phyloP scores from a whole-genome alignment of 2,888 invertebrate genomes.

The Lobophora halterata region DNA sequence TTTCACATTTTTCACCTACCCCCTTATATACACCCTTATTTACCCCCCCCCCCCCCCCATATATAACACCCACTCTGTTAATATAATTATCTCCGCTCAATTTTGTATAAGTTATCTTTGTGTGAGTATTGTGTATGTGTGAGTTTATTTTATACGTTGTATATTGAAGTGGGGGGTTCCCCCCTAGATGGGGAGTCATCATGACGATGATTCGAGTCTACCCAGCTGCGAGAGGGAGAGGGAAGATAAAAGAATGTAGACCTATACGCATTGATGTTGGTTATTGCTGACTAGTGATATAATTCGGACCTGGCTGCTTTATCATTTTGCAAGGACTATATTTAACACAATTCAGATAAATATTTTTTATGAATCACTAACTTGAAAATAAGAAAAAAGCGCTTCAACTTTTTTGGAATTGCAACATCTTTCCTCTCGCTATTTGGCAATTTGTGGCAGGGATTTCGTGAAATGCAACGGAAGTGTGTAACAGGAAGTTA shows the following conservation, averaged over 20 bases:
- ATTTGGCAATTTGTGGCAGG: too few species aligned
- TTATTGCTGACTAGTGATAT: conserved; percentile 56
- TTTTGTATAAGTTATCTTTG: conserved; percentile 62
- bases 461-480: too few species aligned
- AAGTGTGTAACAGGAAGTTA: too few species aligned
- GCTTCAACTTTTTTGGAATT: too few species aligned
- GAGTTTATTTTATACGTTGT: conserved; percentile 69
- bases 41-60: conserved; percentile 34
- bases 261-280: conserved; percentile 37
- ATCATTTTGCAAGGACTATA: too few species aligned
- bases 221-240: conserved; percentile 61
- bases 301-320: conserved; percentile 38
- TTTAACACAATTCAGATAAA: too few species aligned
- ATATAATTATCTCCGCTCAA: conserved; percentile 71
- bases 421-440: too few species aligned
- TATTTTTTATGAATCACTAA: too few species aligned
- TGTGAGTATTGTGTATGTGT: conserved; percentile 26
- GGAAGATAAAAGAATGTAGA: conserved; percentile 47
- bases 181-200: conserved; percentile 35
- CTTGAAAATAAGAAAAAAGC: too few species aligned
- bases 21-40: conserved; percentile 30
- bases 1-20: conserved; percentile 46
- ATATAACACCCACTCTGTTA: conserved; percentile 58
- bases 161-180: conserved; percentile 60
- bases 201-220: conserved; percentile 75